Evolutionary conservation across 2,797 vertebrate species (phyloP).

Genomic region (Gadopsis bispinosus): DNA sequence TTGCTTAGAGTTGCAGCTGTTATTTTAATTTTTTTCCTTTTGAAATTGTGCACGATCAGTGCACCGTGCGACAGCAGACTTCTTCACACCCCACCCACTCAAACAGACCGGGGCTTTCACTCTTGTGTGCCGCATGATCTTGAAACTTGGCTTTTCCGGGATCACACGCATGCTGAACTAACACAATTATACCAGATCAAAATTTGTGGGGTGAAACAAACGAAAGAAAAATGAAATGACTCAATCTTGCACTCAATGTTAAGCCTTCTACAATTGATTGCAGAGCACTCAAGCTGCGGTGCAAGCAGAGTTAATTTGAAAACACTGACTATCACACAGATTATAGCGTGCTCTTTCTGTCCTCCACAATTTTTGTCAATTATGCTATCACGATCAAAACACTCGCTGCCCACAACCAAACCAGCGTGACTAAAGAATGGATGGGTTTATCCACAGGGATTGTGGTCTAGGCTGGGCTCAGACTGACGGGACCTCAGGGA

Average conservation of each 20-base stretch:
- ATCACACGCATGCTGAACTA: constrained; percentile 51
- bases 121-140: constrained; percentile 47
- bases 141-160: constrained; percentile 60
- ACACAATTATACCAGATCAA: constrained; percentile 46
- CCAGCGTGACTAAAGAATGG: constrained; percentile 73
- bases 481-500: constrained; percentile 77
- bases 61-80: constrained; percentile 43
- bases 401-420: constrained; percentile 64
- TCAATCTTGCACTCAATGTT: constrained; percentile 34
- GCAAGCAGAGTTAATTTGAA: constrained; percentile 61
- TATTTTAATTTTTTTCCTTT: constrained; percentile 18
- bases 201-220: constrained; percentile 44
- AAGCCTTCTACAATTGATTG: constrained; percentile 42
- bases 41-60: constrained; percentile 41
- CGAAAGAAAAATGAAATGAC: constrained; percentile 53
- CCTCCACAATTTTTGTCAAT: constrained; percentile 69
- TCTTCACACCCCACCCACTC: constrained; percentile 64
- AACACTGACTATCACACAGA: constrained; percentile 59
- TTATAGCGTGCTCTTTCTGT: constrained; percentile 62
- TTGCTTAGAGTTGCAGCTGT: constrained; percentile 53
- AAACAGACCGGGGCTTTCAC: constrained; percentile 64
- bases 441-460: constrained; percentile 65
- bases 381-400: constrained; percentile 77
- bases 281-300: constrained; percentile 49
- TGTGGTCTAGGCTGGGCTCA: constrained; percentile 68